A percentile compares a stretch with the other conserved stretches of the same genome.
phyloP scores from a whole-genome alignment of 1,140 invertebrate species.

The Campodea augens region DNA sequence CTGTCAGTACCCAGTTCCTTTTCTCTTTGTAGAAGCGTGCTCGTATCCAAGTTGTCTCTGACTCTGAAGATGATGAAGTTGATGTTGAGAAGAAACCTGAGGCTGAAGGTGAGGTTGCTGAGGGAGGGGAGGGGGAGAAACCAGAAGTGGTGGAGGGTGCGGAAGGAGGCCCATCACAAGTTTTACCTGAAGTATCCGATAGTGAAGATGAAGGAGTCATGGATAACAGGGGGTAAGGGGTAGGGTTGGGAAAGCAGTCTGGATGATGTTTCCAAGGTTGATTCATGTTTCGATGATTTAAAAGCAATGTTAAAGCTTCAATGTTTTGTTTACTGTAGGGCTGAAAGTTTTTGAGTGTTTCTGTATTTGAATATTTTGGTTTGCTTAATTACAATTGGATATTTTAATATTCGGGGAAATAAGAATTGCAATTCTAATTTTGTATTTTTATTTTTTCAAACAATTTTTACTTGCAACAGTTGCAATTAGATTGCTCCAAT shows the following conservation, averaged over 20 bases:
- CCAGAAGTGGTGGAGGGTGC: constrained; percentile 21
- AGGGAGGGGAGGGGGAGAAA: constrained; percentile 15
- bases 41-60: constrained; percentile 12
- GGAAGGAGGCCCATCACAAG: background rate
- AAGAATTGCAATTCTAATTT: no score
- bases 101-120: constrained; percentile 16
- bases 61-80: constrained; percentile 15
- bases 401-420: no score
- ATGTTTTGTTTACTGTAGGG: constrained; percentile 9
- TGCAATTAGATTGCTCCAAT: no score
- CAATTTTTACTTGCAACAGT: no score
- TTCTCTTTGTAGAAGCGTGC: no score
- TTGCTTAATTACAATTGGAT: no score
- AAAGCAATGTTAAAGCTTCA: constrained; percentile 2
- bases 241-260: constrained; percentile 5
- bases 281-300: constrained; percentile 30
- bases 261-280: constrained; percentile 7
- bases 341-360: no score
- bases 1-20: background rate
- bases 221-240: constrained; percentile 13
- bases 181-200: constrained; percentile 7
- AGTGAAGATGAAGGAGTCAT: constrained; percentile 7
- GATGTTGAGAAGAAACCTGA: constrained; percentile 9
- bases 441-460: no score
- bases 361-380: no score